Conservation (phyloP, 2,113 vertebrate species). For the Pandion haliaetus region DNA sequence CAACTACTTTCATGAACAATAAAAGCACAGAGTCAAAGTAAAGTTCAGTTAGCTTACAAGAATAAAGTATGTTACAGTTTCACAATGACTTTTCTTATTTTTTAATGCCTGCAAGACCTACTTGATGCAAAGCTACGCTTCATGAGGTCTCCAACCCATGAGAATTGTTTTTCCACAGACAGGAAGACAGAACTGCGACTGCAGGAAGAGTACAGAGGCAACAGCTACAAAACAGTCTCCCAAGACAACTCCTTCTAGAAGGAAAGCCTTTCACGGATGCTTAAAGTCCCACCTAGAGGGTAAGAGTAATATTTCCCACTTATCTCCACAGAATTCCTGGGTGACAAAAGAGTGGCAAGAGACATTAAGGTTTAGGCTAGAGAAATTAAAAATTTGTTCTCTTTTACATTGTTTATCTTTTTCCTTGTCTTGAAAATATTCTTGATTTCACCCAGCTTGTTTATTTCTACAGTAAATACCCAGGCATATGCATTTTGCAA, state of each 20-base stretch:
- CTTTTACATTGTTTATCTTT: neutral
- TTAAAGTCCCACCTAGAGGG: neutral
- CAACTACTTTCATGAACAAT: neutral
- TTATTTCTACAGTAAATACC: constrained; percentile 56
- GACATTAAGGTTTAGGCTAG: neutral
- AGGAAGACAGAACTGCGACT: neutral
- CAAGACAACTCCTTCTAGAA: neutral
- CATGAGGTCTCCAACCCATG: neutral
- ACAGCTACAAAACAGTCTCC: neutral
- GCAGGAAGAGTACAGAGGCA: neutral
- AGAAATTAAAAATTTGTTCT: neutral
- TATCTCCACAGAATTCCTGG: neutral
- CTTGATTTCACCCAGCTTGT: constrained; percentile 29
- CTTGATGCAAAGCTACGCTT: neutral
- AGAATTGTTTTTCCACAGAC: neutral
- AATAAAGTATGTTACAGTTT: neutral
- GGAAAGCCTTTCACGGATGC: rapidly evolving
- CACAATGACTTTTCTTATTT: neutral
- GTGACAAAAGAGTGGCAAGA: neutral
- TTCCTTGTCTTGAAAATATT: constrained; percentile 10
- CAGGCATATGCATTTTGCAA: constrained; percentile 50
- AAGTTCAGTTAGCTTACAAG: neutral
- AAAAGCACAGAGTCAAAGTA: neutral
- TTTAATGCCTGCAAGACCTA: neutral
- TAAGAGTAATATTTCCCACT: neutral